These are phyloP conservation scores for Morpho deidamia DNA, from an alignment of 2,888 invertebrate species.

Conservation along the genomic window DNA sequence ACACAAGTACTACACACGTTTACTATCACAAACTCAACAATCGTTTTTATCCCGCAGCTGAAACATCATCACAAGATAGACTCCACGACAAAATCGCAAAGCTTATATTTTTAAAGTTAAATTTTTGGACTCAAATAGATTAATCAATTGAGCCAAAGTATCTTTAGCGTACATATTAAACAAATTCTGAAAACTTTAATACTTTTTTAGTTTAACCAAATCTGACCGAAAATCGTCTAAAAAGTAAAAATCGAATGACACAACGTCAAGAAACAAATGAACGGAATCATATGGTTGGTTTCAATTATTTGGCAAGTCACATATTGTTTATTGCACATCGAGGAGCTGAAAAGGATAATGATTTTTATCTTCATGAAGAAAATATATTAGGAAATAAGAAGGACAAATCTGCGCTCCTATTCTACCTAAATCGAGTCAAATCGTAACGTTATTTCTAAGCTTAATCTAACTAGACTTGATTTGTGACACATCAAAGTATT, in stretches of 20 bases:
- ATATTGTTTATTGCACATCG: conserved; percentile 56
- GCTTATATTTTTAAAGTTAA: no score
- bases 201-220: conserved; percentile 1
- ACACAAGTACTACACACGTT: no score
- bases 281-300: conserved; percentile 71
- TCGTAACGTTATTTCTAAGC: conserved; percentile 26
- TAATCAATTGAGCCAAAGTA: no score
- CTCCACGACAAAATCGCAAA: no score
- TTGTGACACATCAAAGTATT: conserved; percentile 45
- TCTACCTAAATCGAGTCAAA: conserved; percentile 46
- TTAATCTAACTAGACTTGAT: conserved; percentile 29
- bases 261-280: conserved; percentile 66
- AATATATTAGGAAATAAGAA: conserved; percentile 53
- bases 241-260: conserved; percentile 56
- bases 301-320: conserved; percentile 69
- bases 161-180: no score
- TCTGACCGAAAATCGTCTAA: conserved; percentile 19
- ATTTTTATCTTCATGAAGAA: conserved; percentile 45
- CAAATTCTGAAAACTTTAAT: neutral
- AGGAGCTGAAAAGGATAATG: conserved; percentile 50
- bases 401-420: conserved; percentile 38
- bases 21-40: no score
- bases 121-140: no score
- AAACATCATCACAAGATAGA: no score
- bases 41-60: no score